A percentile compares a stretch with the other conserved stretches of the same genome.
Conservation (phyloP, 2,113 vertebrate genomes). For the Vidua chalybeata region DNA sequence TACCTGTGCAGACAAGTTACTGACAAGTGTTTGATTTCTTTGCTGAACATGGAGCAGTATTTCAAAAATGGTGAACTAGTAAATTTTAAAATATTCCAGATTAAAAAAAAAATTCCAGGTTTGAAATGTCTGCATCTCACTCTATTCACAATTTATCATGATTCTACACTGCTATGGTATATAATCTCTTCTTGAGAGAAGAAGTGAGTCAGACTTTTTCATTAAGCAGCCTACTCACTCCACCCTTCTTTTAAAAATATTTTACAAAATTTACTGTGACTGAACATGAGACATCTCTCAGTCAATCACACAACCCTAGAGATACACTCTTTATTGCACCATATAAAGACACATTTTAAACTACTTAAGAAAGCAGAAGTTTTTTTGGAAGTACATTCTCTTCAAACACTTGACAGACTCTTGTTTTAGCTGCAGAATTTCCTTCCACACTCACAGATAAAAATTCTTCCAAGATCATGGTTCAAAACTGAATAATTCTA, state of each 20-base stretch:
- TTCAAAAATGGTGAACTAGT: not conserved
- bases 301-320: not conserved
- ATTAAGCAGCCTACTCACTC: constrained; percentile 22
- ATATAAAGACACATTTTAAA: not conserved
- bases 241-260: not conserved
- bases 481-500: not conserved
- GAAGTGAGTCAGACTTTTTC: constrained; percentile 13
- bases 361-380: not conserved
- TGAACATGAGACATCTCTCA: constrained; percentile 4
- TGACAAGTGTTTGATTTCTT: not conserved
- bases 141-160: not conserved
- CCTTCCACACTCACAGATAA: not conserved
- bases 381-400: not conserved
- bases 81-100: not conserved
- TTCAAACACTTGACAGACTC: not conserved
- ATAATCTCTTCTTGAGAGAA: not conserved
- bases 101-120: not conserved
- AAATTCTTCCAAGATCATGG: not conserved
- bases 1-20: not conserved
- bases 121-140: not conserved
- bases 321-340: not conserved
- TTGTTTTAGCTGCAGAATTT: not conserved
- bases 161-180: not conserved
- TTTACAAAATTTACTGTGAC: not conserved
- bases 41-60: not conserved